Base-by-base conservation (phyloP, 2,797 vertebrate genomes). In the Botia almorhae region DNA sequence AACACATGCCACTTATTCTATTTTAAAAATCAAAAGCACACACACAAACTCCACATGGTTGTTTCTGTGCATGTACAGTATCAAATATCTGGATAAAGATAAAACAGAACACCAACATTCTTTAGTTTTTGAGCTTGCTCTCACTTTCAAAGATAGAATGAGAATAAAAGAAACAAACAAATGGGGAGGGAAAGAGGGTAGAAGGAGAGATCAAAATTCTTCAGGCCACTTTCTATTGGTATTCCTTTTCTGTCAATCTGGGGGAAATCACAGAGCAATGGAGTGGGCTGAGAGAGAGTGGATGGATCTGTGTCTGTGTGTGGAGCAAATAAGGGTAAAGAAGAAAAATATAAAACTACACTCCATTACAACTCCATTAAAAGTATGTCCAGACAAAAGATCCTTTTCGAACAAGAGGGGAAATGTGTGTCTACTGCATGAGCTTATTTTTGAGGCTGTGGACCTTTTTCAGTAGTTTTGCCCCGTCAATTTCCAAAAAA, bases 361-460 rank as follows among this genome's bases (percentile, higher is more conserved):
- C n/a, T n/a, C n/a, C n/a, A n/a, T n/a, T n/a, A n/a, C n/a, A n/a
- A 63, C 26, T 63, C 60, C 26, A 33, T 63, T 63, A 63, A 33
- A 63, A 33, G 60, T 63, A 46, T 68, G 64, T 68, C 39, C 64
- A 43, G 64, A 68, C 36, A 68, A 68, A 46, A 39, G 64, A 43
- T 21, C 64, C 36, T 43, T 10, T 46, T 68, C 19, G 0, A 43
- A 43, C 33, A 67, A 39, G 4, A 43, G 33, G 33, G 36, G 36
- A 43, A 19, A 12, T n/a, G 26, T 64, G 29, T 64, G 58, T 72
- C 63, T 68, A 76, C 53, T 76, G 51, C 69, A 69, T 58, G 51
- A 78, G 63, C 23, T 82, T 78, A 74, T 21, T 78, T 74, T 82
- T 72, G 58, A 82, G 74, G 68, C 56, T 82, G 46, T 72, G 74